Base-by-base conservation (phyloP, 1,140 invertebrate species). In the Drosophila dunni region DNA sequence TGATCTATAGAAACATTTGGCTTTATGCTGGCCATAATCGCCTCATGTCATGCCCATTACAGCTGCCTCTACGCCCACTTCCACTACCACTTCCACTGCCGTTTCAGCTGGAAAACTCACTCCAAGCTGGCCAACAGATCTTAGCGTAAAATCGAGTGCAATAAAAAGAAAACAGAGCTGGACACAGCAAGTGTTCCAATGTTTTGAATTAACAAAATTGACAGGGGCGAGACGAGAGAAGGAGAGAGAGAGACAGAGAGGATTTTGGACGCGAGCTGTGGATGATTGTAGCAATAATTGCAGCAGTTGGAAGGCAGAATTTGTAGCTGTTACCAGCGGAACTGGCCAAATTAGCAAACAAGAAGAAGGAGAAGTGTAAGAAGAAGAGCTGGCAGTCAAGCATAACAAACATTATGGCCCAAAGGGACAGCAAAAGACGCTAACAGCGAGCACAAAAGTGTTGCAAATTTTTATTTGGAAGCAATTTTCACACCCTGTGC, bases 391-490 rank as follows among this genome's bases (percentile, higher is more conserved):
- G 24, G 24, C 24, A 29, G 20, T 54, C 46, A 57, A 75, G 56
- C 57, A 67, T 44, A 77, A 79, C 67, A 74, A 68, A 74, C 71
- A 78, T 64, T 61, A 40, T 58, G 57, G 46, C 20, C 44, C 40
- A 40, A 6, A 53, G 50, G 13, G 50, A 53, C 29, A n/a, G 29
- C 24, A 29, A 29, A 29, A 29, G 24, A 29, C 24, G 24, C 24
- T 29, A 29, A 29, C 24, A 29, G 24, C 24, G 24, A 29, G 24
- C 24, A 29, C 24, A 29, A 29, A 29, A 79, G 83, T 86, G 84
- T 89, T 84, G 84, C 84, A 89, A 89, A 89, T 90, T 89, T 90
- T 89, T 89, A 89, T 89, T 89, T 90, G 85, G 84, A 89, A 89
- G 85, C 85, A 89, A 89, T 89, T 89, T 89, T 89, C 84, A 89